A percentile compares a stretch with the other conserved stretches of the same genome.
These are phyloP conservation scores for Seriola quinqueradiata DNA, from an alignment of 2,113 vertebrate species.

Conservation along the genomic window DNA sequence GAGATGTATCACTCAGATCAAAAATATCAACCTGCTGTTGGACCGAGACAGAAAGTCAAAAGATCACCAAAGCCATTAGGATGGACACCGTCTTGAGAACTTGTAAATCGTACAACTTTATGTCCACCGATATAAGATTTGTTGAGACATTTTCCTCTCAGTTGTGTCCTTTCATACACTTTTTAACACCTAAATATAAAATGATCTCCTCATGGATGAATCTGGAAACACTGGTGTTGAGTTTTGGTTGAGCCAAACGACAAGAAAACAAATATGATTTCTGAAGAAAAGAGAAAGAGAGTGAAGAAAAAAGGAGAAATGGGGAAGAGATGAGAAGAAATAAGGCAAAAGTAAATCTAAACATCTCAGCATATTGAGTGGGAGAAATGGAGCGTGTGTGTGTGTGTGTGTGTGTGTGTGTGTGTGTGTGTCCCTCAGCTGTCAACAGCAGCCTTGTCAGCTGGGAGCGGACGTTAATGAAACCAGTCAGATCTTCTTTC, in stretches of 20 bases:
- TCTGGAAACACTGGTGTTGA: no score
- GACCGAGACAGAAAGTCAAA: no score
- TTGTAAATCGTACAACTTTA: no score
- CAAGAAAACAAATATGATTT: not conserved
- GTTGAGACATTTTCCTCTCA: no score
- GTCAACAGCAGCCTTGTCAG: conserved; percentile 26
- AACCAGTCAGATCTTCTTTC: conserved; percentile 39
- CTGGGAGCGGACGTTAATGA: conserved; percentile 19
- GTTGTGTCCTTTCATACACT: no score
- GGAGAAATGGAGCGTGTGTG: not conserved
- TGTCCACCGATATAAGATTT: no score
- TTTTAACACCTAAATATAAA: no score
- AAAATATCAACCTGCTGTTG: no score
- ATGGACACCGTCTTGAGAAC: no score
- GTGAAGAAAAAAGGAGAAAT: not conserved
- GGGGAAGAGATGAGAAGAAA: not conserved
- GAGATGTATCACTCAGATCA: no score
- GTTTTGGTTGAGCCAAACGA: not conserved
- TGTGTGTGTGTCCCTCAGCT: conserved; percentile 30
- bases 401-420: conserved; percentile 7
- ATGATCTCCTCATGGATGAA: no score
- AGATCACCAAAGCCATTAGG: no score
- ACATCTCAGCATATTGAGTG: not conserved
- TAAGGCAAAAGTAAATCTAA: not conserved
- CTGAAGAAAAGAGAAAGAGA: not conserved